phyloP scores from a whole-genome alignment of 2,113 vertebrate genomes.

The Desmodus rotundus region DNA sequence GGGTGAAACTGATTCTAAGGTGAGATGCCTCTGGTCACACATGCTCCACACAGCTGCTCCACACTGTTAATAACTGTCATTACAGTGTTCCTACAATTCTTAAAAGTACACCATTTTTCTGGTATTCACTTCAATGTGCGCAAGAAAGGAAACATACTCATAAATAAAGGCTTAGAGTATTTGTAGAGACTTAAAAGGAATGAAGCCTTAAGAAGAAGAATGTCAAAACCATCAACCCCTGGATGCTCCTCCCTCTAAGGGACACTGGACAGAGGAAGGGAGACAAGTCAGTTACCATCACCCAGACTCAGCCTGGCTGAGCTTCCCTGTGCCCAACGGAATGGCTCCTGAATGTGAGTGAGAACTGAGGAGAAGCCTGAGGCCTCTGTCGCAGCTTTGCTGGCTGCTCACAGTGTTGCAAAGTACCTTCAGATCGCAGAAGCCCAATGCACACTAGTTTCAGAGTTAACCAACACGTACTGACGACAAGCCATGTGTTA shows the following conservation, averaged over 20 bases:
- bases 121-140: not conserved
- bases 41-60: not conserved
- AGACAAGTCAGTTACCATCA: not conserved
- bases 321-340: not conserved
- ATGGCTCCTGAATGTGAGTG: rapidly evolving
- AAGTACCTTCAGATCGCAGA: not conserved
- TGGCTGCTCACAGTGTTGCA: too few species aligned
- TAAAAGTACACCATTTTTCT: not conserved
- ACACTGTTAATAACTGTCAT: not conserved
- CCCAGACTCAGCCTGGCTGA: not conserved
- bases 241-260: not conserved
- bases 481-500: not conserved
- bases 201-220: not conserved
- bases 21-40: not conserved
- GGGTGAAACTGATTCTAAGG: not conserved
- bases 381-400: not conserved
- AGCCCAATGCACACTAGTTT: rapidly evolving
- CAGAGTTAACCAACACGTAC: not conserved
- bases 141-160: not conserved
- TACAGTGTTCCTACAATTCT: not conserved
- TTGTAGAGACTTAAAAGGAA: not conserved
- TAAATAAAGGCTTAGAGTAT: not conserved
- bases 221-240: not conserved
- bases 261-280: not conserved
- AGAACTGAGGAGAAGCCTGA: not conserved